Conservation (phyloP, 1,140 invertebrate genomes). For the Pygmarrhopalites habei region DNA sequence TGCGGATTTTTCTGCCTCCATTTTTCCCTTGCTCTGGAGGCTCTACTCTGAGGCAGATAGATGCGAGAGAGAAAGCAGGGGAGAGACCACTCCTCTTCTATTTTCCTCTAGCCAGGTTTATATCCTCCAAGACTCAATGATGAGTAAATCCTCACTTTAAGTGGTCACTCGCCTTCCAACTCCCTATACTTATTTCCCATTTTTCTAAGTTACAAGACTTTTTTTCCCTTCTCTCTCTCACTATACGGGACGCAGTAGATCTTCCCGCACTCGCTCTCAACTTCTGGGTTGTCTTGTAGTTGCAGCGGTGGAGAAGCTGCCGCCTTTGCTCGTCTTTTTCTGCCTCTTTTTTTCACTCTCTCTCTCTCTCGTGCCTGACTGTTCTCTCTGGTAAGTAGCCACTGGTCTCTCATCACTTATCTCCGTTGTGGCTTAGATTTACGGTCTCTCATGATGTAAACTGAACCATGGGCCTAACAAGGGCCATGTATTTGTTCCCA, state of each 20-base stretch:
- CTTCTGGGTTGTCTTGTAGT: background rate
- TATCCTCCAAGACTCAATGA: conserved; percentile 24
- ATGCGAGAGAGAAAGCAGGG: no score
- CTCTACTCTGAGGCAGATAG: no score
- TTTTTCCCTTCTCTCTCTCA: background rate
- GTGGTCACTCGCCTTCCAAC: conserved; percentile 19
- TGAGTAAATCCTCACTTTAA: conserved; percentile 30
- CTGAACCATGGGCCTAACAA: background rate
- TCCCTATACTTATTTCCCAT: conserved; percentile 1
- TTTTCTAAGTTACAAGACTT: conserved; percentile 13
- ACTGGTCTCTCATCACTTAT: background rate
- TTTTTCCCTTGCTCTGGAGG: no score
- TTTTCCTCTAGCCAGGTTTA: conserved; percentile 15
- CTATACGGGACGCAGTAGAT: no score
- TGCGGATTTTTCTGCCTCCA: background rate
- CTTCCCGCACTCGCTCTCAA: background rate
- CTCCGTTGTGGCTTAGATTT: background rate
- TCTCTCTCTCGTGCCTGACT: background rate
- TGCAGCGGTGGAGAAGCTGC: no score
- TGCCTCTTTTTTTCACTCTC: no score
- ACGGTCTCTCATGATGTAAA: conserved; percentile 2
- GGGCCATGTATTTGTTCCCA: background rate
- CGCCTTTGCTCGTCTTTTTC: background rate
- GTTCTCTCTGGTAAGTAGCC: background rate
- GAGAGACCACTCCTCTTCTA: background rate